phyloP scores from a whole-genome alignment of 2,888 invertebrate genomes.

The Thecocarcelia acutangulata region DNA sequence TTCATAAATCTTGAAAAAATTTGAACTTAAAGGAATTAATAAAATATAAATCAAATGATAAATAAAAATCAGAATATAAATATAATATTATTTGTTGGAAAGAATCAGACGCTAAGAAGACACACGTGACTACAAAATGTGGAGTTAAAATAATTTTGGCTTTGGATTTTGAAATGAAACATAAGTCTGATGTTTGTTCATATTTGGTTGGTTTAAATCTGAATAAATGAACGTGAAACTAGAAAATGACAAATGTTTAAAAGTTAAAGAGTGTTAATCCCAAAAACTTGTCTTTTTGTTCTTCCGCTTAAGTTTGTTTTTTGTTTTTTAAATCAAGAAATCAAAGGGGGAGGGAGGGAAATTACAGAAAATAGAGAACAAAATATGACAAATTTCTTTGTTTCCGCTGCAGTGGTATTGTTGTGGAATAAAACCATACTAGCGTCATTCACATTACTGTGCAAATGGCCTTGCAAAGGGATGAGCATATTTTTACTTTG shows the following conservation, averaged over 20 bases:
- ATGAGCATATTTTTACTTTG: no score
- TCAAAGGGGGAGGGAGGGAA: constrained; percentile 37
- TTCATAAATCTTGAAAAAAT: constrained; percentile 29
- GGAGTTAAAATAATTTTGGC: constrained; percentile 42
- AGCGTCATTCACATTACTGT: no score
- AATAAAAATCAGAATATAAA: constrained; percentile 29
- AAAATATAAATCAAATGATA: constrained; percentile 64
- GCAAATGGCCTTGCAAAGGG: no score
- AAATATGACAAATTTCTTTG: constrained; percentile 55
- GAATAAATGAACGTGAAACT: constrained; percentile 31
- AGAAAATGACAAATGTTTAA: constrained; percentile 66
- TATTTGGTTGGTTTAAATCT: constrained; percentile 22
- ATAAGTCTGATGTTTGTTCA: constrained; percentile 57
- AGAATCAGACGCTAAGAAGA: background rate
- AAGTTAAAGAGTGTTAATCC: constrained; percentile 62
- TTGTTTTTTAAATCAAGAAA: background rate
- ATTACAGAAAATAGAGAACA: constrained; percentile 16
- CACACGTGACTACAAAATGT: constrained; percentile 54
- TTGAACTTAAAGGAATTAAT: constrained; percentile 46
- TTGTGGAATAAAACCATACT: constrained; percentile 7
- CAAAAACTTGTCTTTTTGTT: constrained; percentile 55
- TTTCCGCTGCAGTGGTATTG: constrained; percentile 46
- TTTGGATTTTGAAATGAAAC: constrained; percentile 45
- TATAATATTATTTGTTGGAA: background rate
- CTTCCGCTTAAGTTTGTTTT: background rate